A percentile compares a stretch with the other conserved stretches of the same genome.
Evolutionary conservation across 1,140 invertebrate species (phyloP).

Genomic region (Heliothis virescens): DNA sequence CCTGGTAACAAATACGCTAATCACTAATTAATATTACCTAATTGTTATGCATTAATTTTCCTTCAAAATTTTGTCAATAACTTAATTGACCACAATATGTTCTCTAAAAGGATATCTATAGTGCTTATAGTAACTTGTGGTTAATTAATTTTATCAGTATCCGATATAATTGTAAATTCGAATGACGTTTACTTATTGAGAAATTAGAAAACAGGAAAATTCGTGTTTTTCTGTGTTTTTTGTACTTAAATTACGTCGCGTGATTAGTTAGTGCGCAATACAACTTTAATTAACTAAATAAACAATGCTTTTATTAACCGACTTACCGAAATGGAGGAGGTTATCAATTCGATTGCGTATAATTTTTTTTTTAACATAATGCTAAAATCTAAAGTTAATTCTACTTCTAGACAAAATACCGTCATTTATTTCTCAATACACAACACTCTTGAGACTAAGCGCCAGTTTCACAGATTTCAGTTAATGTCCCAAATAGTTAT

Average conservation of each 20-base stretch:
- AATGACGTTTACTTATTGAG: neutral
- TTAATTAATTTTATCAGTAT: neutral
- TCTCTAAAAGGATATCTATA: neutral
- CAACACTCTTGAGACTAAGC: neutral
- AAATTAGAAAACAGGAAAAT: neutral
- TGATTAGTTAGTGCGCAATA: too few species aligned
- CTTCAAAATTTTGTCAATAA: neutral
- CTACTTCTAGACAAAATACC: too few species aligned
- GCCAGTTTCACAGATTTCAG: too few species aligned
- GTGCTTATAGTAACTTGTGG: neutral
- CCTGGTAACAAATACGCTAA: neutral
- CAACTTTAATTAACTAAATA: too few species aligned
- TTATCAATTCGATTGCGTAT: too few species aligned
- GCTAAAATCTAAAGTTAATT: too few species aligned
- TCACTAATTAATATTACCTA: neutral
- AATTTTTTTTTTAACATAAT: too few species aligned
- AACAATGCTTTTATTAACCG: too few species aligned
- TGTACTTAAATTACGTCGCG: too few species aligned
- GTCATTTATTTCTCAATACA: neutral
- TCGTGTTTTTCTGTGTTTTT: too few species aligned
- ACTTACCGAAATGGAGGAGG: too few species aligned
- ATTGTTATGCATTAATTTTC: neutral
- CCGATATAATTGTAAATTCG: neutral
- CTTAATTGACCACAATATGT: constrained; percentile 3
- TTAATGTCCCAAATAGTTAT: too few species aligned